Conservation (phyloP, 2,888 invertebrate species). For the Achlya flavicornis region DNA sequence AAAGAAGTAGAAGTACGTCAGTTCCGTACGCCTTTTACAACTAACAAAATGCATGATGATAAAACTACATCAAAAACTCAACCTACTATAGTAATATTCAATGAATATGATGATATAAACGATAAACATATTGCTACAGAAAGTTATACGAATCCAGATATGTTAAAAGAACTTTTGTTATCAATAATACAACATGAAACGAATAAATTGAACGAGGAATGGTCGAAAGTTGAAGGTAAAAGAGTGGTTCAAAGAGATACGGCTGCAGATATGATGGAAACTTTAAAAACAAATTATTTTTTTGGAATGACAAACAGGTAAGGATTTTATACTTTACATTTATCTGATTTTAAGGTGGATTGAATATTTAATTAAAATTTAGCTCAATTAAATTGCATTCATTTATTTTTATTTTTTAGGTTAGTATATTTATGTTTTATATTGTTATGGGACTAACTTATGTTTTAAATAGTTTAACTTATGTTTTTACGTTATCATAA, state of each 20-base stretch:
- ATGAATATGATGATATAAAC: conserved; percentile 30
- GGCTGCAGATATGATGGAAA: neutral
- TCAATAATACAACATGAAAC: conserved; percentile 53
- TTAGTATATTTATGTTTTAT: too few species aligned
- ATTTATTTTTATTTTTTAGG: too few species aligned
- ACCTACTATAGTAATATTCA: conserved; percentile 18
- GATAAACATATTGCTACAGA: conserved; percentile 8
- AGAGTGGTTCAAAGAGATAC: conserved; percentile 6
- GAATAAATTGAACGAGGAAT: conserved; percentile 38
- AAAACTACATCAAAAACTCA: neutral
- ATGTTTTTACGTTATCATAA: too few species aligned
- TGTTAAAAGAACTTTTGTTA: conserved; percentile 35
- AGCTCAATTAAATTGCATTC: too few species aligned
- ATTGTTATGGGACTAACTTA: too few species aligned
- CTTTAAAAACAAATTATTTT: neutral
- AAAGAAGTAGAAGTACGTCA: neutral
- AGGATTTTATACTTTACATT: neutral
- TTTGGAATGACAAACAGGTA: neutral
- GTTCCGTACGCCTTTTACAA: neutral
- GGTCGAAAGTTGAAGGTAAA: conserved; percentile 25
- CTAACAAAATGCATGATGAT: neutral
- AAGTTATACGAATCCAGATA: neutral
- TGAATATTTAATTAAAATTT: too few species aligned
- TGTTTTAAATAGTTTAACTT: too few species aligned
- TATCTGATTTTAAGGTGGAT: too few species aligned